Conservation (phyloP, 2,113 vertebrate species). For the Phrynocephalus versicolor region DNA sequence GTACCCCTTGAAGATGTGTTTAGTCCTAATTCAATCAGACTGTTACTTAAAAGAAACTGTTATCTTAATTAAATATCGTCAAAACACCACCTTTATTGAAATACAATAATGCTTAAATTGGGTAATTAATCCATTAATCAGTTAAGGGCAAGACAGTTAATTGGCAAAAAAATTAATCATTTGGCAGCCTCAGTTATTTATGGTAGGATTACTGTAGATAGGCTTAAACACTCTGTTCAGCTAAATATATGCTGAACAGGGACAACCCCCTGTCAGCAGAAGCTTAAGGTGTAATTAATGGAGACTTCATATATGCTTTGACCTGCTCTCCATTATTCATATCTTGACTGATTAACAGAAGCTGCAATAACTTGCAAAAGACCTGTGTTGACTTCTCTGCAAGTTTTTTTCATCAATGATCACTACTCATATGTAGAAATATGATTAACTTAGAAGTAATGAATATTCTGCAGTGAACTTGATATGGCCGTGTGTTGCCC, state of each 20-base stretch:
- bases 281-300: neutral
- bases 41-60: constrained; percentile 3
- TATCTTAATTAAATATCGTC: constrained; percentile 21
- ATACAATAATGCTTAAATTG: constrained; percentile 7
- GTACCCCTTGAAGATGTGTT: neutral
- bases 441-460: constrained; percentile 33
- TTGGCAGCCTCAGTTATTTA: constrained; percentile 32
- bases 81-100: constrained; percentile 14
- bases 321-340: constrained; percentile 17
- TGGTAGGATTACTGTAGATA: constrained; percentile 14
- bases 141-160: constrained; percentile 20
- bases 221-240: constrained; percentile 5
- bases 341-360: neutral
- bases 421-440: neutral
- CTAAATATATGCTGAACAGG: neutral
- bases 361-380: neutral
- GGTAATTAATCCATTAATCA: constrained; percentile 31
- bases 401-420: fast-evolving
- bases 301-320: constrained; percentile 28
- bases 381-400: neutral
- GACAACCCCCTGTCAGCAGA: constrained; percentile 3
- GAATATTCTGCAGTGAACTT: neutral
- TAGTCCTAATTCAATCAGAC: neutral
- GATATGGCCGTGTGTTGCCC: constrained; percentile 19
- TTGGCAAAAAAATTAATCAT: constrained; percentile 33